These are phyloP conservation scores for Dorcus parallelipipedus DNA, from an alignment of 2,888 invertebrate species.

Conservation along the genomic window DNA sequence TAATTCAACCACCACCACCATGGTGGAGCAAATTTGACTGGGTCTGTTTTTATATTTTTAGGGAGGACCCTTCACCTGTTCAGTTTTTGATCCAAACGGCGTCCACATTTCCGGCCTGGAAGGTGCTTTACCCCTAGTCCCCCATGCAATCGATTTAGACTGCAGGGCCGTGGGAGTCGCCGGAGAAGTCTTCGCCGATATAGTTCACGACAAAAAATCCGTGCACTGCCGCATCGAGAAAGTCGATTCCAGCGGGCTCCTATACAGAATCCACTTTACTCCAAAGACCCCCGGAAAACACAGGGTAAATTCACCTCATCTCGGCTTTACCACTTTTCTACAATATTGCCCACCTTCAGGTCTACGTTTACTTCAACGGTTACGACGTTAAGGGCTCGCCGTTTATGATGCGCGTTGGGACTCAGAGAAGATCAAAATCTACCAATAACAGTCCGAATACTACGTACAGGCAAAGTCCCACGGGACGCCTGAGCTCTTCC, in stretches of 20 bases:
- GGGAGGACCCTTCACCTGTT: constrained; percentile 95
- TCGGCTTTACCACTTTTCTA: background rate
- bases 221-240: constrained; percentile 79
- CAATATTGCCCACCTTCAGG: constrained; percentile 45
- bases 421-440: constrained; percentile 61
- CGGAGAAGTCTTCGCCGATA: constrained; percentile 85
- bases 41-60: constrained; percentile 39
- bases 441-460: constrained; percentile 50
- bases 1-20: too few relatives aligned
- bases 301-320: constrained; percentile 50
- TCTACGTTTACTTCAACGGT: constrained; percentile 93
- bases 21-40: too few relatives aligned
- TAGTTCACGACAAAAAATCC: constrained; percentile 84
- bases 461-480: constrained; percentile 43
- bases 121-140: constrained; percentile 79
- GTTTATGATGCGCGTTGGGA: constrained; percentile 81
- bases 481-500: constrained; percentile 38
- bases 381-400: constrained; percentile 81
- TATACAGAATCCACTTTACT: constrained; percentile 73
- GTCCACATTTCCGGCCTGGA: constrained; percentile 79
- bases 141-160: constrained; percentile 78
- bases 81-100: constrained; percentile 91
- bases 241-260: constrained; percentile 66
- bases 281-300: constrained; percentile 78
- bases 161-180: constrained; percentile 75